phyloP scores from a whole-genome alignment of 2,797 vertebrate genomes.

The Catostomus latipinnis region DNA sequence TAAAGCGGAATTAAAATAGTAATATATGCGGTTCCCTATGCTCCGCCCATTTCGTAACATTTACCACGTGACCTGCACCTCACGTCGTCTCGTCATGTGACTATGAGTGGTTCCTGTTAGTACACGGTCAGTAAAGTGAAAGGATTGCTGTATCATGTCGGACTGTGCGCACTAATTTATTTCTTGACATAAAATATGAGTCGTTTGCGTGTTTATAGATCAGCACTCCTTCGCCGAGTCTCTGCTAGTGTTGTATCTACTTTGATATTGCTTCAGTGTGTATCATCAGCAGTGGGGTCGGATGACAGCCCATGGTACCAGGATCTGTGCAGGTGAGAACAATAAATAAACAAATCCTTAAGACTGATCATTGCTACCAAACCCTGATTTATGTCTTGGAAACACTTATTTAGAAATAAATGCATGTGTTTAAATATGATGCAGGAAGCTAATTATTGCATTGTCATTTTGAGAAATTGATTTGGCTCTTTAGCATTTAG shows the following conservation, averaged over 20 bases:
- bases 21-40: too few species aligned
- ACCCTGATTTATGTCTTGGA: neutral
- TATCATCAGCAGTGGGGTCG: conserved; percentile 49
- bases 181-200: conserved; percentile 62
- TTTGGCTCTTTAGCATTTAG: conserved; percentile 10
- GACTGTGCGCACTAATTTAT: conserved; percentile 50
- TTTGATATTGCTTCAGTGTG: conserved; percentile 46
- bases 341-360: conserved; percentile 21
- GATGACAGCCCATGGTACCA: conserved; percentile 68
- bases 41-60: neutral
- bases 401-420: neutral
- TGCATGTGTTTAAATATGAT: neutral
- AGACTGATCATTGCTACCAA: neutral
- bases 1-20: too few species aligned
- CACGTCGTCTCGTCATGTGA: conserved; percentile 73
- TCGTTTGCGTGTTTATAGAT: conserved; percentile 6
- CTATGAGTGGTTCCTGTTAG: conserved; percentile 73
- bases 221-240: conserved; percentile 22
- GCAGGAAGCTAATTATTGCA: too few species aligned
- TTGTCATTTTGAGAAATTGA: neutral
- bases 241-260: conserved; percentile 33
- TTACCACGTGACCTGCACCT: conserved; percentile 39
- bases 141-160: conserved; percentile 78
- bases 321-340: conserved; percentile 80
- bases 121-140: conserved; percentile 17